Evolutionary conservation across 2,888 invertebrate species (phyloP).

Genomic region (Gisinianus flammeolus): DNA sequence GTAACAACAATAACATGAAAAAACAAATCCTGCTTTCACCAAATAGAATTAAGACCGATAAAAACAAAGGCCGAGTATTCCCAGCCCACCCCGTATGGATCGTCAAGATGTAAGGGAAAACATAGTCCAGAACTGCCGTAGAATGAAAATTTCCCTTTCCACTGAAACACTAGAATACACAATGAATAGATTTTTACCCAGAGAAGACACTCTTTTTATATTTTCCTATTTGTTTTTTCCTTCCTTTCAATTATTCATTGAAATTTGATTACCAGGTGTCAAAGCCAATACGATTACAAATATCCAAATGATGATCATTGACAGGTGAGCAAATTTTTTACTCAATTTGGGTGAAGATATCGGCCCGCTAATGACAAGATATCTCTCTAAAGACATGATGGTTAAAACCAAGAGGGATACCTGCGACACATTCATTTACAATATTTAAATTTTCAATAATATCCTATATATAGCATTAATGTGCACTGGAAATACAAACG

Average conservation of each 20-base stretch:
- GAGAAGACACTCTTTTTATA: neutral
- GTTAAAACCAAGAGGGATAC: constrained; percentile 72
- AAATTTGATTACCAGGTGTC: constrained; percentile 66
- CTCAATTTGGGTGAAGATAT: constrained; percentile 67
- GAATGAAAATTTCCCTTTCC: constrained; percentile 68
- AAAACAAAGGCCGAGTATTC: constrained; percentile 75
- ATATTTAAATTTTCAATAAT: neutral
- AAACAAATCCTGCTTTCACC: constrained; percentile 62
- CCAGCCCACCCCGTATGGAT: constrained; percentile 73
- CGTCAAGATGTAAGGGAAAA: constrained; percentile 73
- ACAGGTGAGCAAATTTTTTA: constrained; percentile 65
- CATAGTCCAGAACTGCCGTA: constrained; percentile 74
- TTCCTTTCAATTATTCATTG: neutral
- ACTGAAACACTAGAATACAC: constrained; percentile 64
- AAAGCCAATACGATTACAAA: constrained; percentile 68
- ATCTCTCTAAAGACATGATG: constrained; percentile 74
- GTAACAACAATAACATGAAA: neutral
- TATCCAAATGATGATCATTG: constrained; percentile 69
- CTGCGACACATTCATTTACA: constrained; percentile 59
- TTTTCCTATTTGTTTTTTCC: neutral
- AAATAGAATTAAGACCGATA: constrained; percentile 69
- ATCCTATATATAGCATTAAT: too few relatives aligned
- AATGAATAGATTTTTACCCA: neutral
- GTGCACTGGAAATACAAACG: too few relatives aligned
- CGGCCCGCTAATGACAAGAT: constrained; percentile 69